These are phyloP conservation scores for Microctenopoma stevenorrisi DNA, from an alignment of 2,797 vertebrate genomes.

Conservation along the genomic window DNA sequence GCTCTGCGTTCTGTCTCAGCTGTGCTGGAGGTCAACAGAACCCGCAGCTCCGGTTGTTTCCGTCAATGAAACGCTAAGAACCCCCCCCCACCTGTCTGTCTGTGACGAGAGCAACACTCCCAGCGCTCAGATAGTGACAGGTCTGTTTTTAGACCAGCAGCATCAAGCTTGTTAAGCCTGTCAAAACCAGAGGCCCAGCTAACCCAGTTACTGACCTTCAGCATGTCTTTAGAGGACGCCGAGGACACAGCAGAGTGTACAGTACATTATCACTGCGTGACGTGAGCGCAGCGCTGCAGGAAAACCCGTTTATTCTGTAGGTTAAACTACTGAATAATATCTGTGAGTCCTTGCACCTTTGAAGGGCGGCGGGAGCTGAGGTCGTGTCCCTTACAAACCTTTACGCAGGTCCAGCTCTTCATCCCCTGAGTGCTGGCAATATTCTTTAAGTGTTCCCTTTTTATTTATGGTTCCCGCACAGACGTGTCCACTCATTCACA, in stretches of 20 bases:
- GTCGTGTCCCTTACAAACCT: too few species aligned
- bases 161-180: background rate
- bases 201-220: constrained; percentile 9
- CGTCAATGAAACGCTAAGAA: constrained; percentile 7
- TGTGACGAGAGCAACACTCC: background rate
- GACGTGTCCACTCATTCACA: background rate
- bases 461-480: background rate
- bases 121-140: background rate
- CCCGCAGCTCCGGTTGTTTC: background rate
- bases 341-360: too few species aligned
- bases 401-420: too few species aligned
- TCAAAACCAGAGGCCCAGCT: constrained; percentile 1
- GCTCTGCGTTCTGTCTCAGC: constrained; percentile 27
- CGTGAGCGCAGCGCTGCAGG: too few species aligned
- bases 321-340: too few species aligned
- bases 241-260: background rate
- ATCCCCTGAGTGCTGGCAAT: too few species aligned
- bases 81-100: background rate
- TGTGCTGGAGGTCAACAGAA: constrained; percentile 41
- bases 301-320: too few species aligned
- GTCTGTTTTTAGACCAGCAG: constrained; percentile 28
- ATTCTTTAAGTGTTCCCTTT: too few species aligned
- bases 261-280: too few species aligned
- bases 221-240: background rate
- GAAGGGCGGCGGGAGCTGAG: too few species aligned